Evolutionary conservation across 2,888 invertebrate genomes (phyloP), one percentile per base, ranked within the genome.

Genomic region (Chalcis sispes): DNA sequence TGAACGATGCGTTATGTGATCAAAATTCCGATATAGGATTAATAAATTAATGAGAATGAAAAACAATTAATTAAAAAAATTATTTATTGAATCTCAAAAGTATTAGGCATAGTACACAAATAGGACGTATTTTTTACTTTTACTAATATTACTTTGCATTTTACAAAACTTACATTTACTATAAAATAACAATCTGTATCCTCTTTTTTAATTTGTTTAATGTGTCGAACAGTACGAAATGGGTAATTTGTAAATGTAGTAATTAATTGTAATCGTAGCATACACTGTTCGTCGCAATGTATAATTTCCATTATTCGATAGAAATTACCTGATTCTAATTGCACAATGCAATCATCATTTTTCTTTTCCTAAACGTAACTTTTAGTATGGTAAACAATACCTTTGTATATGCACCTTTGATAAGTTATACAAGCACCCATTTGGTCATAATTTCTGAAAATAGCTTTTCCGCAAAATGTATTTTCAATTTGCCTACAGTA

Each of bases 21-120:
- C n/a, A n/a, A n/a, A n/a, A n/a, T n/a, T n/a, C n/a, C n/a, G n/a
- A n/a, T n/a, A n/a, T n/a, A n/a, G n/a, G n/a, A n/a, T n/a, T n/a
- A n/a, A n/a, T n/a, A n/a, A n/a, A n/a, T n/a, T n/a, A n/a, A n/a
- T n/a, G n/a, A n/a, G n/a, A n/a, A n/a, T n/a, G n/a, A n/a, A n/a
- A n/a, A n/a, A n/a, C n/a, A n/a, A n/a, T n/a, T n/a, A n/a, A n/a
- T n/a, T n/a, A n/a, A n/a, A n/a, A n/a, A n/a, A n/a, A n/a, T n/a
- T n/a, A n/a, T n/a, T 61, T 42, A 61, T 23, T 61, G 61, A 23
- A 61, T 25, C 18, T 61, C 40, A 42, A 15, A 25, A 42, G 40
- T 61, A 61, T 61, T 61, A 23, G 61, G 40, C 23, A 61, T 23
- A 25, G 25, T 23, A 61, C 42, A 40, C 36, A 61, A 61, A 25